Base-by-base conservation (phyloP, 2,797 vertebrate species). In the Gambelia wislizenii region DNA sequence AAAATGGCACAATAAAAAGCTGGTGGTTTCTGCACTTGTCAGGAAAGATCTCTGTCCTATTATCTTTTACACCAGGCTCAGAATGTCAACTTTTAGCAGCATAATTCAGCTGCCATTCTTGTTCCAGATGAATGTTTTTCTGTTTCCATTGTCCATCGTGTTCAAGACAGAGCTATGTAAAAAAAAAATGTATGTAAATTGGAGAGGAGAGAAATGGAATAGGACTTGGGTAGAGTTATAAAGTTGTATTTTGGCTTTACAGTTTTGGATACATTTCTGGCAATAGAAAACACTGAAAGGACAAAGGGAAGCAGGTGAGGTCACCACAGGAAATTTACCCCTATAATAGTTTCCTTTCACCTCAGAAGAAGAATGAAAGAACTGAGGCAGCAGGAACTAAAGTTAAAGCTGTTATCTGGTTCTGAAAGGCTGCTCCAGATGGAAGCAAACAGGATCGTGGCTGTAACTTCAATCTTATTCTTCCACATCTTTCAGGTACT, bases 261-360 rank as follows among this genome's bases (percentile, higher is more conserved):
- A 83, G 27, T 49, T 87, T 78, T 84, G 25, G 90, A 93, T 18
- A 89, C 54, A 12, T 61, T 89, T 92, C 91, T 8, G 75, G 27
- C 56, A 88, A 20, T 56, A 89, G 14, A 1, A 84, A 76, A 82
- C 0, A 84, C 47, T 91, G 20, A 7, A 61, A 6, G 1, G 0
- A 74, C 80, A 80, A 81, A 87, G 89, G 56, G 27, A 59, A 44
- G 67, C 83, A 5, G 27, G 49, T 87, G 4, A 59, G 61, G 75
- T 89, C 1, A 0, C 14, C 0, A 0, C 42, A 42, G 27, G 44
- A 10, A 90, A 84, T 79, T 47, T 56, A 13, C 5, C 54, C 27
- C 49, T 1, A 0, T 6, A 72, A 89, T 75, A 52, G 49, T 30
- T 87, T 84, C 5, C 61, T 89, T 80, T 70, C 82, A 7, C 16